Evolutionary conservation across 2,113 vertebrate species (phyloP), one percentile per base, ranked within the genome.

Genomic region (Microcebus griseorufus): DNA sequence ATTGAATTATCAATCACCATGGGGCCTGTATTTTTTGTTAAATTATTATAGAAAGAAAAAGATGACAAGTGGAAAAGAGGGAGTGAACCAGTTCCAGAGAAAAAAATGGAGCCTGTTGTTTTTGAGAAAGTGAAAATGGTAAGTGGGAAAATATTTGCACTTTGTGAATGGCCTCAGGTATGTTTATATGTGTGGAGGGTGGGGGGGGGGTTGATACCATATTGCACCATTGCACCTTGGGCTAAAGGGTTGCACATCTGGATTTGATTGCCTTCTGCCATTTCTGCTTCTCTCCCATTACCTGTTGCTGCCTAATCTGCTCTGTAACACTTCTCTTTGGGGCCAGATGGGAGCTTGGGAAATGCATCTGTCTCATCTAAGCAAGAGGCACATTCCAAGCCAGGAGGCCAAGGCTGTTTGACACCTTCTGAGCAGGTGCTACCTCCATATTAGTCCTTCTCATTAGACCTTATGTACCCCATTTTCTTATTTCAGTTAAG

Each of bases 111-210:
- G 48, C 99, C 99, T 22, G 98, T 99, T 93, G 99, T 99, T 96
- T 99, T 99, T 98, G 99, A 99, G 98, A 99, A 99, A 98, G 99
- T 99, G 98, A 99, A 99, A 98, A 98, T 99, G 99, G 99, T 99
- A 98, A 98, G 98, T 95, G 5, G 27, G 32, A 48, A 62, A 85
- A 12, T 39, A 1, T 65, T 42, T 51, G 48, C 13, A 9, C n/a
- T 16, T 2, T 48, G 85, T 78, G 67, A 42, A 14, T 32, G 86
- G 53, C 29, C 45, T 75, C 5, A 4, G 16, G 13, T 48, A 13
- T 93, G 58, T n/a, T 29, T 55, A 6, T 39, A 0, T 34, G 32
- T 22, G 13, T 34, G 64, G 60, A 42, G 67, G 58, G 69, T 13
- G 45, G 32, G 23, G 45, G 32, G 23, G 13, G 55, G 72, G 27